These are phyloP conservation scores for Poeciliopsis turrubarensis DNA, from an alignment of 2,113 vertebrate genomes.

Conservation along the genomic window DNA sequence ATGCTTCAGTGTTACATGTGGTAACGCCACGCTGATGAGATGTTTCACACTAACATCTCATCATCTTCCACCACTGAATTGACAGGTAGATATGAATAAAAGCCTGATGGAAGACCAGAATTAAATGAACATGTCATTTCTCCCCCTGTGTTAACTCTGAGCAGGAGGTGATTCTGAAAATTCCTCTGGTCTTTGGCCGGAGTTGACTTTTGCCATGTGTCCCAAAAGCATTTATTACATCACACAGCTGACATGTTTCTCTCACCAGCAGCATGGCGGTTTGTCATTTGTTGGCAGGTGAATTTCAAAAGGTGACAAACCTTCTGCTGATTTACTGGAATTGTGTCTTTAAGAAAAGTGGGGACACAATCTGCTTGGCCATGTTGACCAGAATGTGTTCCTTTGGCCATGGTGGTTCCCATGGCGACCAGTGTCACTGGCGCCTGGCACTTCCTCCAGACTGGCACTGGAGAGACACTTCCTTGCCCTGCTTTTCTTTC, in stretches of 20 bases:
- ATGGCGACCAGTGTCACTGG: conserved; percentile 59
- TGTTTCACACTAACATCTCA: not conserved
- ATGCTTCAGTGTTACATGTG: not conserved
- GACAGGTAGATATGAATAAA: not conserved
- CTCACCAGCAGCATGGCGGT: conserved; percentile 8
- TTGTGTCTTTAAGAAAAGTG: conserved; percentile 32
- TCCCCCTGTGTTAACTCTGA: not conserved
- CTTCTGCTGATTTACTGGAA: conserved; percentile 22
- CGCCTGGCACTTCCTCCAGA: conserved; percentile 64
- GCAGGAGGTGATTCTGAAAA: not conserved
- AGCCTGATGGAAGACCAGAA: too few relatives aligned
- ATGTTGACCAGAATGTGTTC: conserved; percentile 54
- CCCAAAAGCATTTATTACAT: conserved; percentile 42
- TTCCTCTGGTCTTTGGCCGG: conserved; percentile 24
- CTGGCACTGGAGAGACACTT: conserved; percentile 62
- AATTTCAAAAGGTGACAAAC: conserved; percentile 45
- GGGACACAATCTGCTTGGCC: conserved; percentile 45
- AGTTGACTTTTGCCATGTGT: conserved; percentile 44
- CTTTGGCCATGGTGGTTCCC: conserved; percentile 54
- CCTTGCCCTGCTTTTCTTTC: conserved; percentile 34
- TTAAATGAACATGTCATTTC: too few relatives aligned
- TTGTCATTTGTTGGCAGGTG: conserved; percentile 3
- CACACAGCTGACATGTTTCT: conserved; percentile 19
- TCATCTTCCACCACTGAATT: not conserved
- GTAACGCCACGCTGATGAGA: too few relatives aligned